phyloP scores from a whole-genome alignment of 1,140 invertebrate species.

The Liolophura sinensis region DNA sequence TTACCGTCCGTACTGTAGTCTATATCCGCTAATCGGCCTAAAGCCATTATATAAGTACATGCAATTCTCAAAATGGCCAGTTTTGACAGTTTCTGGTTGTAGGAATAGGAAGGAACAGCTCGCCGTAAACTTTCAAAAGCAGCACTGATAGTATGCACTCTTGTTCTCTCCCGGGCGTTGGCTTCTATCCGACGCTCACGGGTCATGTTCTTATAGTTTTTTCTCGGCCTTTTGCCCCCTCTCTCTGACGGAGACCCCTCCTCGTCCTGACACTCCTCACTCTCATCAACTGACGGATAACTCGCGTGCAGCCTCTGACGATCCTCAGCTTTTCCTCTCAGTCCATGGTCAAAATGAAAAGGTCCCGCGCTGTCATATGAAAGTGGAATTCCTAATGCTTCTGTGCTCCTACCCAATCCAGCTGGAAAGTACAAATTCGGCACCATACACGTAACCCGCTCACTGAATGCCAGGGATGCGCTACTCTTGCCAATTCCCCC shows the following conservation, averaged over 20 bases:
- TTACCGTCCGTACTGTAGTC: conserved; percentile 62
- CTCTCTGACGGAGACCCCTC: conserved; percentile 23
- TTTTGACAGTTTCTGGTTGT: conserved; percentile 91
- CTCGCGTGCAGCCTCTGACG: background rate
- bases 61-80: conserved; percentile 88
- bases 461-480: conserved; percentile 16
- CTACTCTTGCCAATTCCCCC: conserved; percentile 22
- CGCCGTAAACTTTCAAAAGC: conserved; percentile 86
- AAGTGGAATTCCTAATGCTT: too few relatives aligned
- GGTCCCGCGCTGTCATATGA: conserved; percentile 18
- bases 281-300: conserved; percentile 13
- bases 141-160: conserved; percentile 93
- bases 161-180: conserved; percentile 86
- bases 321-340: background rate
- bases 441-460: conserved; percentile 22
- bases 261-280: conserved; percentile 36
- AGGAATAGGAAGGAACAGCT: conserved; percentile 86
- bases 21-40: conserved; percentile 71
- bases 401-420: conserved; percentile 13
- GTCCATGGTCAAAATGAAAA: background rate
- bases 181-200: conserved; percentile 88
- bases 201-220: conserved; percentile 96
- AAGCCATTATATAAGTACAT: conserved; percentile 76
- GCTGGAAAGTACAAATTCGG: conserved; percentile 23
- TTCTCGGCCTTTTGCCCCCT: conserved; percentile 68